phyloP scores from a whole-genome alignment of 2,113 vertebrate species.

The Chelonoidis abingdonii region DNA sequence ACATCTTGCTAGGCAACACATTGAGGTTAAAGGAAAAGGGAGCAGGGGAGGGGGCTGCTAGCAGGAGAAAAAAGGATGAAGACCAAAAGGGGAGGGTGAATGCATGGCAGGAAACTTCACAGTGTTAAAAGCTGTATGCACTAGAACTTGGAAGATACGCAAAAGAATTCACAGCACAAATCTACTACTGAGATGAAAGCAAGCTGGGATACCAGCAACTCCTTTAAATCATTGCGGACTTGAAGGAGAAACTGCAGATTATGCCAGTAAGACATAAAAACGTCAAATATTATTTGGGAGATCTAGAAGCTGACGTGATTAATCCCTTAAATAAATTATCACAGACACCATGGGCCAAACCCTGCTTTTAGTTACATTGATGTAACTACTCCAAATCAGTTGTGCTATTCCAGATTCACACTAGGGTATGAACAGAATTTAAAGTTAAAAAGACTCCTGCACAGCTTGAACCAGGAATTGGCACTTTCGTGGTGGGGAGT shows the following conservation, averaged over 20 bases:
- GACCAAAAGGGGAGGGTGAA: not conserved
- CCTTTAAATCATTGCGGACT: not conserved
- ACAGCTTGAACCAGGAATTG: no score
- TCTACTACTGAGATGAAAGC: not conserved
- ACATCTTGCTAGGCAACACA: not conserved
- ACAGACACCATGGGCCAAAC: no score
- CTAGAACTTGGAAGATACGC: not conserved
- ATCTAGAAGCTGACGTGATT: not conserved
- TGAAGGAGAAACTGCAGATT: not conserved
- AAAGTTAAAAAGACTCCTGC: no score
- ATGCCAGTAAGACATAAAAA: not conserved
- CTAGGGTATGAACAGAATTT: no score
- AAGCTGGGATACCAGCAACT: not conserved
- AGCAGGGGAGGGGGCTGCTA: not conserved
- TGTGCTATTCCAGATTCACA: no score
- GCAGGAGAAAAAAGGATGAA: not conserved
- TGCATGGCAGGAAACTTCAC: not conserved
- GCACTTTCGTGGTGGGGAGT: no score
- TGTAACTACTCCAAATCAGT: no score
- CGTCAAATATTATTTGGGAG: not conserved
- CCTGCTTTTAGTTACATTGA: no score
- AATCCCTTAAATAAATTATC: no score
- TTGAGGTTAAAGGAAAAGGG: not conserved
- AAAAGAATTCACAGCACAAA: not conserved
- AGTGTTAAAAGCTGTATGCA: no score